These are phyloP conservation scores for Zaprionus taronus DNA, from an alignment of 1,140 invertebrate genomes.

Conservation along the genomic window DNA sequence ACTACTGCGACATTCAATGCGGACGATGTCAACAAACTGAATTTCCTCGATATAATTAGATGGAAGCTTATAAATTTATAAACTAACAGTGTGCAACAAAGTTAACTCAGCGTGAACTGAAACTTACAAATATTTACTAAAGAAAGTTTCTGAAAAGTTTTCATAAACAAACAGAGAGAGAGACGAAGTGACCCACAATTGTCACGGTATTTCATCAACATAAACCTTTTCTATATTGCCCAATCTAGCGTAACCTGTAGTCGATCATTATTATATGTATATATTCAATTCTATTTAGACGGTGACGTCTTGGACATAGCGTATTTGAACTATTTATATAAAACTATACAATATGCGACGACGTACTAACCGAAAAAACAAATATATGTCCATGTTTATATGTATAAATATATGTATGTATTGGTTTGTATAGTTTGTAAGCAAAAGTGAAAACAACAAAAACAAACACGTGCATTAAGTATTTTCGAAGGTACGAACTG, in stretches of 20 bases:
- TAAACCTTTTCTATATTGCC: not conserved
- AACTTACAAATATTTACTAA: not conserved
- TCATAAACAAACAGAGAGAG: not conserved
- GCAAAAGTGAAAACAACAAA: slow-evolving; percentile 68
- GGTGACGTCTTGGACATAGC: slow-evolving; percentile 13
- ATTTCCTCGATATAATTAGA: not conserved
- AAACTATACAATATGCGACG: not conserved
- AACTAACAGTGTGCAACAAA: not conserved
- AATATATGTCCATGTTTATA: not conserved
- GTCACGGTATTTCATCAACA: not conserved
- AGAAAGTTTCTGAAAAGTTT: not conserved
- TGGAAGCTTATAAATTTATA: not conserved
- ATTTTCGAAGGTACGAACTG: not conserved
- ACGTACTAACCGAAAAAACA: slow-evolving; percentile 1
- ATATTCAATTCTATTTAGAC: not conserved
- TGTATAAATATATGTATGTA: not conserved
- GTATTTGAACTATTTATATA: slow-evolving; percentile 11
- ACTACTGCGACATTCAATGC: not conserved
- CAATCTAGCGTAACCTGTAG: not conserved
- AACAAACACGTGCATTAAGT: slow-evolving; percentile 14
- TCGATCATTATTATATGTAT: not conserved
- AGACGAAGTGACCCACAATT: not conserved
- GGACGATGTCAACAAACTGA: slow-evolving; percentile 31
- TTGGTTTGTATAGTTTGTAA: slow-evolving; percentile 21
- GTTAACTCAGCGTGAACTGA: not conserved